Evolutionary conservation across 2,113 vertebrate genomes (phyloP).

Genomic region (Archilochus colubris): DNA sequence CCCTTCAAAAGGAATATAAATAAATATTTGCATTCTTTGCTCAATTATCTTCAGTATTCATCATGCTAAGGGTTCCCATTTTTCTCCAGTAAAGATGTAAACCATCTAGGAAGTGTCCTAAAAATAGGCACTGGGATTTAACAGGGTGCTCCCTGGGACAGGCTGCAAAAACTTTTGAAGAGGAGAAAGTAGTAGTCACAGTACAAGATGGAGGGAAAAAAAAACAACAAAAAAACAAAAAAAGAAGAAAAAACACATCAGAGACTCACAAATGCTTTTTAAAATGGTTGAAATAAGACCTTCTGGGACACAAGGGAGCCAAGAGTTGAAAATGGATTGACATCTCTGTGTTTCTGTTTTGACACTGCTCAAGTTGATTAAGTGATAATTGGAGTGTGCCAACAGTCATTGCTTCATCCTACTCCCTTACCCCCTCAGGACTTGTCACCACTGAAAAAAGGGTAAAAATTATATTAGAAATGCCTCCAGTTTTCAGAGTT

Average conservation of each 20-base stretch:
- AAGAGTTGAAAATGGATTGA: constrained; percentile 17
- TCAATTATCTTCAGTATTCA: not conserved
- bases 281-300: not conserved
- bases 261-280: not conserved
- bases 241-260: not conserved
- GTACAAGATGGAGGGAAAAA: not conserved
- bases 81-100: not conserved
- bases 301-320: not conserved
- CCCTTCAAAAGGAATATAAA: not conserved
- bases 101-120: not conserved
- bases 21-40: not conserved
- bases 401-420: constrained; percentile 1
- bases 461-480: not conserved
- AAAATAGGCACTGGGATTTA: not conserved
- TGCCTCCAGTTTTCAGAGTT: not conserved
- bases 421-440: constrained; percentile 37
- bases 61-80: not conserved
- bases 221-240: not conserved
- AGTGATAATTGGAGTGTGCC: constrained; percentile 37
- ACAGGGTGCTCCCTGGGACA: not conserved
- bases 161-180: not conserved
- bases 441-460: constrained; percentile 45
- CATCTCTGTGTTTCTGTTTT: constrained; percentile 18
- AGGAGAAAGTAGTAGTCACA: not conserved
- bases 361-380: constrained; percentile 35